Conservation (phyloP, 2,113 vertebrate species). For the Capra hircus region DNA sequence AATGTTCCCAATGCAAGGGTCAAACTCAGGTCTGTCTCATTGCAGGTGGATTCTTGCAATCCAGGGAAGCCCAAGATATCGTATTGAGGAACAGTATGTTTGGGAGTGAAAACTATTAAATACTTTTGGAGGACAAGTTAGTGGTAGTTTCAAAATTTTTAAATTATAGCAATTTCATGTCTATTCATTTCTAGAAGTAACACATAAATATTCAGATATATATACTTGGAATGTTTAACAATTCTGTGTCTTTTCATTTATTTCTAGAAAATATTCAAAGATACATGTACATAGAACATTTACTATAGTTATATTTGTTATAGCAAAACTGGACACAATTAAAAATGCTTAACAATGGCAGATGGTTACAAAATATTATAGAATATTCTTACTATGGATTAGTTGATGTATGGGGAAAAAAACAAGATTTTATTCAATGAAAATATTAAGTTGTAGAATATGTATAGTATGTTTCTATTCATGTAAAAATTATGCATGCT, state of each 20-base stretch:
- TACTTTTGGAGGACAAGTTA: neutral
- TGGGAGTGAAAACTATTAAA: neutral
- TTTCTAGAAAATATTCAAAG: neutral
- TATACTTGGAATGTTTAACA: neutral
- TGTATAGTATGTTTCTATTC: neutral
- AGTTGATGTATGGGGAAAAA: neutral
- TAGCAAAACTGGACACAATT: neutral
- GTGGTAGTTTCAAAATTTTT: neutral
- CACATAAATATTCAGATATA: neutral
- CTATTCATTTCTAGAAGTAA: neutral
- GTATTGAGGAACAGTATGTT: neutral
- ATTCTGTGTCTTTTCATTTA: neutral
- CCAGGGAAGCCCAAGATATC: neutral
- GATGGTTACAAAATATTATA: neutral
- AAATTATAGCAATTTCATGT: neutral
- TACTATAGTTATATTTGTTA: neutral
- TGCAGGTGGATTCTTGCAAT: neutral
- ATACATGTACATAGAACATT: neutral
- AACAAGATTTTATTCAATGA: neutral
- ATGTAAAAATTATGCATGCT: neutral
- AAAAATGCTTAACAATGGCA: neutral
- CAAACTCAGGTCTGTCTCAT: neutral
- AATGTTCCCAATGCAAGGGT: neutral
- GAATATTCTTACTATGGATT: neutral
- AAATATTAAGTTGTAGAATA: neutral